phyloP scores from a whole-genome alignment of 2,797 vertebrate genomes.

The Dendrocincla fuliginosa region DNA sequence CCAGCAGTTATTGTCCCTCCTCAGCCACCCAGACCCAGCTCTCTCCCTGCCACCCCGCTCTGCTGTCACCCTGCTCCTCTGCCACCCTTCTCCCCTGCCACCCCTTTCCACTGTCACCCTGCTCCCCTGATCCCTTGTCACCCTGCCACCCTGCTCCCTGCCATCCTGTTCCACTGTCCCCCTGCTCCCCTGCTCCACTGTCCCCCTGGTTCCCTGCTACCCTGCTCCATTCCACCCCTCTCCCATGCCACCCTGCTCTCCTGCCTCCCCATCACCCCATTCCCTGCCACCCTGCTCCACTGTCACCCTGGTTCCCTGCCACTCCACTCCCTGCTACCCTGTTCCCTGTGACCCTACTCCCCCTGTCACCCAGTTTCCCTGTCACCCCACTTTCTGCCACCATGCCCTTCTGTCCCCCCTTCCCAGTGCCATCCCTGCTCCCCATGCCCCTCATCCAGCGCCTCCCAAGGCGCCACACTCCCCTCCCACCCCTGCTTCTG shows the following conservation, averaged over 20 bases:
- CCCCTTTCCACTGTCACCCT: background rate
- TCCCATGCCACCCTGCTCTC: background rate
- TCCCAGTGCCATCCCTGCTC: fast-evolving
- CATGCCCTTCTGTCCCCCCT: background rate
- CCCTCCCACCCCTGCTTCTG: background rate
- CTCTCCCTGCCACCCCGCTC: background rate
- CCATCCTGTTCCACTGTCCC: background rate
- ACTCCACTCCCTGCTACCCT: background rate
- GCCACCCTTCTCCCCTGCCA: background rate
- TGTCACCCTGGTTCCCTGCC: too few species aligned
- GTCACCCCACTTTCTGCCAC: background rate
- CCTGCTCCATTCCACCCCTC: background rate
- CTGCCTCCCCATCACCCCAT: background rate
- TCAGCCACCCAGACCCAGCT: background rate
- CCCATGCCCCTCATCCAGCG: background rate
- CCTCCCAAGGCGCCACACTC: background rate
- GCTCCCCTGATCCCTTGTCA: too few species aligned
- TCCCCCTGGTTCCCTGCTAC: background rate
- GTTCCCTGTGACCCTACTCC: background rate
- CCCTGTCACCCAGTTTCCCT: background rate
- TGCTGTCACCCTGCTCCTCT: background rate
- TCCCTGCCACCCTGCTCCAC: background rate
- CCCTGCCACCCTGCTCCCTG: background rate
- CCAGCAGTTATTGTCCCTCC: slow-evolving; percentile 41
- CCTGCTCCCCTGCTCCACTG: background rate